Evolutionary conservation across 35 echinoderm and acorn worm genomes (phyloP), one percentile per base, ranked within the genome.

Genomic region (Strongylocentrotus purpuratus): DNA sequence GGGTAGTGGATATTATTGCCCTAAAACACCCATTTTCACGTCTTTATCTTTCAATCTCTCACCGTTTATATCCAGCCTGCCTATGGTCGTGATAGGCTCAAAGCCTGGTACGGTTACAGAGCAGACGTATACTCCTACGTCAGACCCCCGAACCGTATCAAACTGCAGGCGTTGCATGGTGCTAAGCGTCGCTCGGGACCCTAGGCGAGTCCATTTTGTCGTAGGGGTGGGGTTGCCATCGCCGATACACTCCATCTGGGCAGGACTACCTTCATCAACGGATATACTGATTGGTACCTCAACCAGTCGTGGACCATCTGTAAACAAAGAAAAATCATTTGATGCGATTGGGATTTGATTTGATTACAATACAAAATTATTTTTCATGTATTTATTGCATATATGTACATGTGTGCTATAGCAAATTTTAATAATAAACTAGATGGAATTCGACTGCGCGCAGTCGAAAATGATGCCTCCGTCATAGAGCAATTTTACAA

Each of bases 131-230:
- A 96, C 71, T 7, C 96, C 97, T 5, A 96, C 86, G 55, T 97
- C 97, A 59, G 94, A 96, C 17, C 96, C 94, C 33, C 88, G 59
- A 6, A 99, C 95, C 31, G 55, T 97, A 41, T 99, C 97, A 96
- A 99, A 99, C 95, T 99, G 97, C 12, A 99, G 95, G 9, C 58
- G 92, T 15, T 96, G 94, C 97, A 99, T 99, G 90, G 96, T 99
- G 59, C 97, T 99, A 1, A 99, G 94, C 31, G 96, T 99, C n/a
- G 95, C 97, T 46, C 96, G 95, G 17, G 96, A 99, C 4, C 96
- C 96, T 33, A 96, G 55, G 9, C 97, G 94, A 41, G 97, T 97
- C 97, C 97, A 99, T 60, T 99, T 99, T 47, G 97, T 97, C 35
- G 97, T 97, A 17, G 97, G 94, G 31, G 95, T 61, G 31, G 97